These are phyloP conservation scores for Drosophila nr. medialis DNA, from an alignment of 2,888 invertebrate species.

Conservation along the genomic window DNA sequence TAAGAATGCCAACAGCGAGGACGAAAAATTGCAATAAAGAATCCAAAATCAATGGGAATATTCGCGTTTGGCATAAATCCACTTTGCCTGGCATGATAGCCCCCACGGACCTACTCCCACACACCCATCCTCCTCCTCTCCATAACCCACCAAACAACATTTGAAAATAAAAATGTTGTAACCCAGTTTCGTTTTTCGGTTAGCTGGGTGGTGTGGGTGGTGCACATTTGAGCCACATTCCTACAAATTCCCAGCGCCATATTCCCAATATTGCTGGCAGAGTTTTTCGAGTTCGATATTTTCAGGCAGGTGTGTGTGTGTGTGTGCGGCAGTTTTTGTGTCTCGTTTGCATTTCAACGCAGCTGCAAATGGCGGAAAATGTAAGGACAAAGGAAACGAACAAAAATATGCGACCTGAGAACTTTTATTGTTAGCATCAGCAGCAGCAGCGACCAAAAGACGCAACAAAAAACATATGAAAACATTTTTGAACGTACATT, in stretches of 20 bases:
- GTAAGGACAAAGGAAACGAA: conserved; percentile 48
- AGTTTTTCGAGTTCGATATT: conserved; percentile 47
- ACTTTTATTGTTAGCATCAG: conserved; percentile 55
- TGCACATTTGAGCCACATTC: conserved; percentile 2
- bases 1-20: conserved; percentile 47
- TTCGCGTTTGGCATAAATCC: conserved; percentile 77
- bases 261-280: conserved; percentile 9
- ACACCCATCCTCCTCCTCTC: neutral
- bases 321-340: conserved; percentile 18
- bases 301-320: conserved; percentile 23
- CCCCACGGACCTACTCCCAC: neutral
- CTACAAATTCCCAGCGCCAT: conserved; percentile 8
- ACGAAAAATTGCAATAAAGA: conserved; percentile 67
- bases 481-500: conserved; percentile 59
- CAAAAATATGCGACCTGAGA: conserved; percentile 31
- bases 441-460: conserved; percentile 11
- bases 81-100: conserved; percentile 51
- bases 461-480: conserved; percentile 17
- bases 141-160: conserved; percentile 45
- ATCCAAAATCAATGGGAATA: conserved; percentile 76
- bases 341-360: conserved; percentile 60
- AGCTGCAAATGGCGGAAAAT: conserved; percentile 72
- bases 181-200: conserved; percentile 62
- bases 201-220: conserved; percentile 8
- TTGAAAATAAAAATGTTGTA: conserved; percentile 71